These are phyloP conservation scores for Musca domestica DNA, from an alignment of 1,140 invertebrate species.

Conservation along the genomic window DNA sequence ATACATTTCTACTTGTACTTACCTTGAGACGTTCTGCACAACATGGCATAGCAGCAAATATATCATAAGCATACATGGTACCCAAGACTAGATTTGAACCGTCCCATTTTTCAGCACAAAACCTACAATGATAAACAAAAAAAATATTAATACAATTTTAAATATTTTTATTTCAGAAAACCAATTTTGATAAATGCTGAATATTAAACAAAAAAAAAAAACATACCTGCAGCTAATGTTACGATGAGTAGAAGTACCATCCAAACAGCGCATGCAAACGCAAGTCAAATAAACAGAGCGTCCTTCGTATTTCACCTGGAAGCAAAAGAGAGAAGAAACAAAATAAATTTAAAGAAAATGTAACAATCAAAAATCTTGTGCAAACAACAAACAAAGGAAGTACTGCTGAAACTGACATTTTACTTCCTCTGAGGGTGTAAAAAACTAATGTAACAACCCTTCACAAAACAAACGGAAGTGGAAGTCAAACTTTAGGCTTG, in stretches of 20 bases:
- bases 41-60: constrained; percentile 94
- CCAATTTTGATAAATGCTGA: too few relatives aligned
- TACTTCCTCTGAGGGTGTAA: not conserved
- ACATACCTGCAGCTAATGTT: constrained; percentile 66
- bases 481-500: not conserved
- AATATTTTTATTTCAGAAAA: too few relatives aligned
- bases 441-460: not conserved
- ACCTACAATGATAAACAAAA: too few relatives aligned
- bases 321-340: constrained; percentile 40
- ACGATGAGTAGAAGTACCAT: constrained; percentile 73
- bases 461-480: constrained; percentile 22
- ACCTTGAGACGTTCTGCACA: constrained; percentile 90
- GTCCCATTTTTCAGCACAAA: constrained; percentile 86
- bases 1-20: constrained; percentile 36
- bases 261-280: constrained; percentile 89
- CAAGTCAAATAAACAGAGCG: constrained; percentile 87
- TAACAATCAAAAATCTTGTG: not conserved
- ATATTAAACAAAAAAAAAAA: too few relatives aligned
- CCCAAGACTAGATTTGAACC: constrained; percentile 89
- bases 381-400: not conserved
- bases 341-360: constrained; percentile 2
- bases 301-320: constrained; percentile 83
- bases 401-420: too few relatives aligned
- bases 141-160: too few relatives aligned
- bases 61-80: constrained; percentile 97